Percentiles rank a stretch among this genome's conserved stretches.
Evolutionary conservation across 2,113 vertebrate species (phyloP).

Genomic region (Eptesicus fuscus): DNA sequence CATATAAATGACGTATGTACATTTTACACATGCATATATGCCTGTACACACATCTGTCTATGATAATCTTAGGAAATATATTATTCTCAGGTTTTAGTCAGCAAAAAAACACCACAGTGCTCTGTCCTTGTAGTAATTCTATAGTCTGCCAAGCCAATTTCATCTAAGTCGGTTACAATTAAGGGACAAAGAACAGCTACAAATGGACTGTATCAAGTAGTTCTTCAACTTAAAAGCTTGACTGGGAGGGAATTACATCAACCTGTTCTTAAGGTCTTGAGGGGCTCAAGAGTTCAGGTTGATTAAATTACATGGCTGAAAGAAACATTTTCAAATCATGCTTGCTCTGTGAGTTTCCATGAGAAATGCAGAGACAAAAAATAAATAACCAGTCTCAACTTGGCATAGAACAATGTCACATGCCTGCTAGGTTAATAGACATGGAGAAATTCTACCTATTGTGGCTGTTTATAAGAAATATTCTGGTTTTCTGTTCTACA

Average conservation of each 20-base stretch:
- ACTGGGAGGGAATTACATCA: conserved; percentile 50
- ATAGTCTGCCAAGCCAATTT: conserved; percentile 37
- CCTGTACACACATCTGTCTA: neutral
- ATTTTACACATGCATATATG: neutral
- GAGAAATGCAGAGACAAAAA: conserved; percentile 42
- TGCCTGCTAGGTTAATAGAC: neutral
- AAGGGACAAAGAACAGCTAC: conserved; percentile 49
- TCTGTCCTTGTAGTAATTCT: neutral
- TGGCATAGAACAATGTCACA: conserved; percentile 21
- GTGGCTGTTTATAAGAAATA: conserved; percentile 43
- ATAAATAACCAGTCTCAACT: conserved; percentile 36
- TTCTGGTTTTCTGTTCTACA: conserved; percentile 12
- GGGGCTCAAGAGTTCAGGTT: conserved; percentile 39
- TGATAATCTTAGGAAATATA: neutral
- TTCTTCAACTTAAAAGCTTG: conserved; percentile 49
- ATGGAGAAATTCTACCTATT: conserved; percentile 2
- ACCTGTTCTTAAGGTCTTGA: conserved; percentile 34
- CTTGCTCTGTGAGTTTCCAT: neutral
- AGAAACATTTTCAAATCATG: conserved; percentile 52
- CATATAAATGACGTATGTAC: neutral
- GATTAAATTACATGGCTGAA: conserved; percentile 66
- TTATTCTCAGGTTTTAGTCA: conserved; percentile 5
- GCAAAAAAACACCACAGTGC: neutral
- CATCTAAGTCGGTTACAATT: conserved; percentile 44
- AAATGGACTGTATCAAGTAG: conserved; percentile 37